Percentiles rank a stretch among this genome's conserved stretches.
Conservation (phyloP, 37 sponge, comb jelly and placozoan genomes). For the Agelas oroides region DNA sequence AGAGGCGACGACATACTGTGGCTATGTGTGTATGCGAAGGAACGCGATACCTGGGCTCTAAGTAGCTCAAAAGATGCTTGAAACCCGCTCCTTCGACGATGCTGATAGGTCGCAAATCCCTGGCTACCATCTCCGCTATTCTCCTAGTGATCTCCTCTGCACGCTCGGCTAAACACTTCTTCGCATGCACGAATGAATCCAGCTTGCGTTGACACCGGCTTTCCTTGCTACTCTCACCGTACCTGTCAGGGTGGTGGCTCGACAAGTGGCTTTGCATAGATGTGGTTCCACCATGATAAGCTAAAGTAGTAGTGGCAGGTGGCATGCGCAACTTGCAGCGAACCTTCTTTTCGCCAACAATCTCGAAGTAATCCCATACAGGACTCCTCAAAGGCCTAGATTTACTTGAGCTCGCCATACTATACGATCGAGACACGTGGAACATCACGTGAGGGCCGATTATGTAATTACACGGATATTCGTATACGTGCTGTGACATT, state of each 20-base stretch:
- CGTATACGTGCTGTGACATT: too few species aligned
- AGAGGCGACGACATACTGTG: slow-evolving; percentile 21
- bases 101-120: slow-evolving; percentile 2
- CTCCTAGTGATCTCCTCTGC: slow-evolving; percentile 9
- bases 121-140: slow-evolving; percentile 25
- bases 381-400: too few species aligned
- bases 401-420: too few species aligned
- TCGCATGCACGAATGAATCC: slow-evolving; percentile 1
- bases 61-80: slow-evolving; percentile 9
- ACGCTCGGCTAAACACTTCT: slow-evolving; percentile 30
- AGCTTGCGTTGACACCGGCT: background rate
- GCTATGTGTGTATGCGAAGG: slow-evolving; percentile 31
- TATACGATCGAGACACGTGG: too few species aligned
- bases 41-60: slow-evolving; percentile 26
- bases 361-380: too few species aligned
- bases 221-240: too few species aligned
- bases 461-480: too few species aligned
- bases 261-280: slow-evolving; percentile 17
- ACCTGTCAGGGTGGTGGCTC: background rate
- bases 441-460: too few species aligned
- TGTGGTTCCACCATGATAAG: slow-evolving; percentile 12
- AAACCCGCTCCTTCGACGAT: slow-evolving; percentile 10
- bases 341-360: too few species aligned
- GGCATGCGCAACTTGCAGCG: background rate
- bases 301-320: background rate